Evolutionary conservation across 1,140 invertebrate species (phyloP).

Genomic region (Eueides isabella): DNA sequence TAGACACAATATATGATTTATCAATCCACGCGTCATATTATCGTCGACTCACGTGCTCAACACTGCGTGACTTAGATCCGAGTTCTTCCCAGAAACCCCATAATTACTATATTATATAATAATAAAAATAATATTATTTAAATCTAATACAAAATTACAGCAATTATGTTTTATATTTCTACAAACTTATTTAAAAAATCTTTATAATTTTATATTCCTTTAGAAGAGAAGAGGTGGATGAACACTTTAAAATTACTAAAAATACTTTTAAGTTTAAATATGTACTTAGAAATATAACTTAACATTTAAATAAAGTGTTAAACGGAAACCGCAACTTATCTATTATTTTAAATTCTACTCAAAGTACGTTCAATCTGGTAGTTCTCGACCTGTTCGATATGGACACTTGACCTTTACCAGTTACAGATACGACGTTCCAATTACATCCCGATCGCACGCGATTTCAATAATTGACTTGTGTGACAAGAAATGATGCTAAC

Average conservation of each 20-base stretch:
- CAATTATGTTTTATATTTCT: too few relatives aligned
- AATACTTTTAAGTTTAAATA: too few relatives aligned
- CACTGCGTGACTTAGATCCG: too few relatives aligned
- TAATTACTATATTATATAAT: not conserved
- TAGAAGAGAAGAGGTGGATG: too few relatives aligned
- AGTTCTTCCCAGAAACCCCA: not conserved
- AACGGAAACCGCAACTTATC: not conserved
- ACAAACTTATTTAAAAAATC: too few relatives aligned
- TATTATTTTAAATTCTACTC: not conserved
- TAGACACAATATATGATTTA: not conserved
- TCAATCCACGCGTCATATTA: not conserved
- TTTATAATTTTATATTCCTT: too few relatives aligned
- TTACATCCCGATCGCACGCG: conserved; percentile 19
- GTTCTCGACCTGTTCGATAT: conserved; percentile 26
- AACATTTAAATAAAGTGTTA: not conserved
- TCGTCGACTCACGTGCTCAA: too few relatives aligned
- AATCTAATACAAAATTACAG: not conserved
- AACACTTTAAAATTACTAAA: not conserved
- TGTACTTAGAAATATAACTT: too few relatives aligned
- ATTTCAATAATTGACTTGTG: conserved; percentile 1
- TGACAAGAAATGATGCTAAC: not conserved
- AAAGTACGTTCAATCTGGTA: conserved; percentile 7
- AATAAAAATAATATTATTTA: not conserved
- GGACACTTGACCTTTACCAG: conserved; percentile 24
- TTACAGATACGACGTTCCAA: conserved; percentile 5